A percentile compares a stretch with the other conserved stretches of the same genome.
Conservation (phyloP, 2,113 vertebrate genomes). For the Esox niger region DNA sequence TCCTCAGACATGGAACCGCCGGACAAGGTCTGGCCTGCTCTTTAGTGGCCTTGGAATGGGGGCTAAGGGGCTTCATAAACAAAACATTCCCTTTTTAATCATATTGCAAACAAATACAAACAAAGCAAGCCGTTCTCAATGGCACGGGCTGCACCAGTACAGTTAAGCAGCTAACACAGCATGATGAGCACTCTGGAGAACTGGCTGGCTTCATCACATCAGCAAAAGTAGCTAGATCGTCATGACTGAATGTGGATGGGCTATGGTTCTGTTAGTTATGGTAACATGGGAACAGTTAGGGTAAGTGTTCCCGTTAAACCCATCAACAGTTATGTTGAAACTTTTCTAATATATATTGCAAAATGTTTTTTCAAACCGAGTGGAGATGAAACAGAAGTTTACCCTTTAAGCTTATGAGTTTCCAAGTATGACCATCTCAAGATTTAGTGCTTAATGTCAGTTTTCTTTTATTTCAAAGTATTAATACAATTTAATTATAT, state of each 20-base stretch:
- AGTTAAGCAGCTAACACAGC: conserved; percentile 54
- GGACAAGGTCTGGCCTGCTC: not conserved
- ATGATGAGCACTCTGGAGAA: not conserved
- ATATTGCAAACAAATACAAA: conserved; percentile 52
- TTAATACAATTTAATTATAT: no score
- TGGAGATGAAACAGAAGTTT: no score
- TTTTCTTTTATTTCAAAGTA: no score
- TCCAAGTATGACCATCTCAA: no score
- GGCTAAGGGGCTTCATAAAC: conserved; percentile 54
- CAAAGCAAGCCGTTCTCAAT: conserved; percentile 35
- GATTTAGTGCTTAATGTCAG: no score
- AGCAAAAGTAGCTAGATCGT: not conserved
- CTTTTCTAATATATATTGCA: no score
- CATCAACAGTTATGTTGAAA: no score
- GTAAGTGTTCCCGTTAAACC: no score
- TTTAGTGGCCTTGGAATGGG: conserved; percentile 41
- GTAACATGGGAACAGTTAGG: no score
- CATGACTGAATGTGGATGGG: not conserved
- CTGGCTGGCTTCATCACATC: not conserved
- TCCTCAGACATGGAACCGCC: conserved; percentile 44
- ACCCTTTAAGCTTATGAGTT: no score
- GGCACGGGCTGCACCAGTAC: conserved; percentile 39
- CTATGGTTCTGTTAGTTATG: no score
- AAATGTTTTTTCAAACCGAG: no score
- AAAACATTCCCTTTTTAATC: conserved; percentile 61